Percentiles rank a stretch among this genome's conserved stretches.
These are phyloP conservation scores for Proctacanthus coquilletti DNA, from an alignment of 1,140 invertebrate genomes.

Conservation along the genomic window DNA sequence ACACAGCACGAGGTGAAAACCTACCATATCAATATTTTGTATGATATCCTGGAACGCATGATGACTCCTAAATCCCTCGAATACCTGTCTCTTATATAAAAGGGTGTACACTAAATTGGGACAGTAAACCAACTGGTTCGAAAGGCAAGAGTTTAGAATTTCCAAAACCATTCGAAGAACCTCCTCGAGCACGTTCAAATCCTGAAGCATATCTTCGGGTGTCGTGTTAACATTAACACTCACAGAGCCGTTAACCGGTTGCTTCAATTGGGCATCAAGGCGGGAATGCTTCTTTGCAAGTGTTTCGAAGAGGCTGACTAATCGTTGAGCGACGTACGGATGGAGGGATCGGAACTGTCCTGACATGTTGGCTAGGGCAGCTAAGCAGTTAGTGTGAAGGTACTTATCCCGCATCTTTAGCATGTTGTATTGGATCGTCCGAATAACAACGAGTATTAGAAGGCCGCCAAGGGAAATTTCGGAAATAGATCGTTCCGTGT, in stretches of 20 bases:
- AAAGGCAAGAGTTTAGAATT: constrained; percentile 87
- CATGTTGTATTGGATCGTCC: constrained; percentile 97
- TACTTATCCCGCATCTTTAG: constrained; percentile 92
- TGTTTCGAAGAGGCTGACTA: constrained; percentile 78
- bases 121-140: constrained; percentile 77
- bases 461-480: constrained; percentile 94
- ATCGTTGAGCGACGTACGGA: constrained; percentile 88
- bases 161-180: constrained; percentile 91
- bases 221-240: constrained; percentile 26
- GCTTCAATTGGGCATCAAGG: constrained; percentile 33
- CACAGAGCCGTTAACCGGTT: constrained; percentile 20
- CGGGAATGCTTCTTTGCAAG: constrained; percentile 63
- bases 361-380: constrained; percentile 96
- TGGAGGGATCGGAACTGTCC: constrained; percentile 86
- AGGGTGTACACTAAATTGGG: constrained; percentile 91
- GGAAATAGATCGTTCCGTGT: constrained; percentile 72
- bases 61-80: constrained; percentile 73
- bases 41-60: constrained; percentile 89
- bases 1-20: too few species aligned
- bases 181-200: constrained; percentile 91
- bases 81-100: constrained; percentile 84
- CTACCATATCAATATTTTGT: constrained; percentile 89
- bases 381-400: constrained; percentile 91
- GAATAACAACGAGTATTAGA: constrained; percentile 82
- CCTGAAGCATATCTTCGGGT: constrained; percentile 48